Evolutionary conservation across 2,113 vertebrate genomes (phyloP), one percentile per base, ranked within the genome.

Genomic region (Delphinus delphis): DNA sequence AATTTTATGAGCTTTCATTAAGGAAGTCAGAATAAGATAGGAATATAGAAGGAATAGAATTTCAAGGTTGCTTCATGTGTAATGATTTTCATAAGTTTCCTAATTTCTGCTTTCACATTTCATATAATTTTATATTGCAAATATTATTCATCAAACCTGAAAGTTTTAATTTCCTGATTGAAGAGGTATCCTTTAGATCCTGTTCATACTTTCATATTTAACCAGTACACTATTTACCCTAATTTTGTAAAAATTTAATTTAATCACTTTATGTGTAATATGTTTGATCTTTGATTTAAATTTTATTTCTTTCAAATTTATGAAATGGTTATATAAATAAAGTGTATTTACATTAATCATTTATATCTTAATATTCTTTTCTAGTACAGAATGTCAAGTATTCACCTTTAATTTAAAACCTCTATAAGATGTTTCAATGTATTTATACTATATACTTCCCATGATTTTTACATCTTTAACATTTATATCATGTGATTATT

Each of bases 91-190:
- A 67, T 89, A 60, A 58, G 5, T 60, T 96, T 93, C 76, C 53
- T 87, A 96, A 92, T 93, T 91, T 95, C 23, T 90, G 25, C 20
- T 89, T 95, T 86, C 89, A 55, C 8, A 92, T 73, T 89, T 95
- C 74, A 73, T 53, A n/a, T 77, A 62, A 91, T 91, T 95, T 96
- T 87, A 80, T 94, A 74, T 44, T 89, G 41, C 53, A 89, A 94
- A 67, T 26, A 80, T 79, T 53, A 89, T 55, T 91, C n/a, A 96
- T 83, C 71, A 92, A 55, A 91, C 4, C 36, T 67, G n/a, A 28
- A 86, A 85, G 73, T 89, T 94, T 91, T 93, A 92, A 96, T 96
- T 95, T 92, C 63, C 55, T 96, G 90, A 97, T 68, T 97, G 63
- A 96, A 97, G 97, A 84, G 13, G 9, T 95, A 82, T 28, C 33